Evolutionary conservation across 2,113 vertebrate genomes (phyloP).

Genomic region (Beaufortia kweichowensis): DNA sequence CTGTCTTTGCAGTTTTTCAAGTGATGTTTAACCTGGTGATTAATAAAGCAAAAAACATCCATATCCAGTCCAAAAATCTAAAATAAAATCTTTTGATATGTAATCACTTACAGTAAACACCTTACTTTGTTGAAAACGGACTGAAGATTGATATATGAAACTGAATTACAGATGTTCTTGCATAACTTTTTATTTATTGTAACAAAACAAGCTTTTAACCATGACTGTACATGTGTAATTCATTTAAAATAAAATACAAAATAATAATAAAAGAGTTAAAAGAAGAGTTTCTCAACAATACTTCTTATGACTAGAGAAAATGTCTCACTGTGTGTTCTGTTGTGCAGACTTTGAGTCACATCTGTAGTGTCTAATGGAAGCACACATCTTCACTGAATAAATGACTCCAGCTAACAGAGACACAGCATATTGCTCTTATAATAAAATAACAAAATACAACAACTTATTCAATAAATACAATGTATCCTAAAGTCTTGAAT

Average conservation of each 20-base stretch:
- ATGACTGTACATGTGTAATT: constrained; percentile 20
- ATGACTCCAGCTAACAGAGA: constrained; percentile 21
- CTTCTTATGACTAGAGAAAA: not conserved
- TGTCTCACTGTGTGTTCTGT: not conserved
- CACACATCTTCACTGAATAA: constrained; percentile 38
- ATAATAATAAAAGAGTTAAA: not conserved
- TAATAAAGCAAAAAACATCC: too few relatives aligned
- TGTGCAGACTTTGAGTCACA: not conserved
- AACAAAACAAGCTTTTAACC: constrained; percentile 25
- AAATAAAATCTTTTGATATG: too few relatives aligned
- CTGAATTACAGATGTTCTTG: not conserved
- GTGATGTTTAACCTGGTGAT: too few relatives aligned
- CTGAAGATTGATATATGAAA: too few relatives aligned
- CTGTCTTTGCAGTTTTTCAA: too few relatives aligned
- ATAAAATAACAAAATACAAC: constrained; percentile 43
- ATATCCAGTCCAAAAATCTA: too few relatives aligned
- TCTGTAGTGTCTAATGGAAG: constrained; percentile 45
- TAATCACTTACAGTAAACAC: too few relatives aligned
- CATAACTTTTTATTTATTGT: not conserved
- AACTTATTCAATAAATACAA: constrained; percentile 57
- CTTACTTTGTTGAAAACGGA: too few relatives aligned
- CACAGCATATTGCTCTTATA: constrained; percentile 27
- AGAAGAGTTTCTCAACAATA: constrained; percentile 11
- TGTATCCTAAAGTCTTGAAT: constrained; percentile 46
- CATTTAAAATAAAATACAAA: constrained; percentile 3